Evolutionary conservation across 2,888 invertebrate genomes (phyloP).

Genomic region (Phasia obesa): DNA sequence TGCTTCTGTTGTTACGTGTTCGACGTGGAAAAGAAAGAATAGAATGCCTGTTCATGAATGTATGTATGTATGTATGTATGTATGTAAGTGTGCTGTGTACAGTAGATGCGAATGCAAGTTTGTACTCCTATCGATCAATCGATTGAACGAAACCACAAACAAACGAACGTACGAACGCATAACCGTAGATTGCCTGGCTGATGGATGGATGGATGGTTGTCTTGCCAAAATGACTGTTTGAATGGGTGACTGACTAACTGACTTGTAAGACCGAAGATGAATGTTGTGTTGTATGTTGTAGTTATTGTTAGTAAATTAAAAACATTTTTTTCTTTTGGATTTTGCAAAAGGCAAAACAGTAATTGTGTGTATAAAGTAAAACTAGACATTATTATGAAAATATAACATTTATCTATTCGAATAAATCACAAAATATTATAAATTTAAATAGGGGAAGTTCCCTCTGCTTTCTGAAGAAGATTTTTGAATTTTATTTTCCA

Average conservation of each 20-base stretch:
- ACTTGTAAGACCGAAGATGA: not conserved
- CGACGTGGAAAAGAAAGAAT: slow-evolving; percentile 3
- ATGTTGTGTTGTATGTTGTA: slow-evolving; percentile 24
- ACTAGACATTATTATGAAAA: slow-evolving; percentile 65
- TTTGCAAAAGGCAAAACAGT: slow-evolving; percentile 51
- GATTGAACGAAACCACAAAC: slow-evolving; percentile 1
- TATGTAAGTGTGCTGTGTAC: too few relatives aligned
- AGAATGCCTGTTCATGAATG: not conserved
- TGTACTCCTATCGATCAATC: slow-evolving; percentile 17
- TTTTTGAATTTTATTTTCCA: too few relatives aligned
- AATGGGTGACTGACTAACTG: slow-evolving; percentile 17
- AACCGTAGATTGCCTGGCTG: slow-evolving; percentile 17
- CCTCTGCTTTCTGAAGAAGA: too few relatives aligned
- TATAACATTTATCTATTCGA: slow-evolving; percentile 66
- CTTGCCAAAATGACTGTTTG: slow-evolving; percentile 18
- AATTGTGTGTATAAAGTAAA: slow-evolving; percentile 56
- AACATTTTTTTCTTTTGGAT: slow-evolving; percentile 33
- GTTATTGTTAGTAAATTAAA: slow-evolving; percentile 41
- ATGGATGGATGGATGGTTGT: slow-evolving; percentile 58
- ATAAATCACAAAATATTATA: slow-evolving; percentile 66
- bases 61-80: not conserved
- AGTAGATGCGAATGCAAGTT: slow-evolving; percentile 7
- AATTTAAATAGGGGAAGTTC: slow-evolving; percentile 53
- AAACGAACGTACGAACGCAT: slow-evolving; percentile 10
- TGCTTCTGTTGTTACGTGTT: slow-evolving; percentile 54